These are phyloP conservation scores for Oenanthe melanoleuca DNA, from an alignment of 2,113 vertebrate species.

Conservation along the genomic window DNA sequence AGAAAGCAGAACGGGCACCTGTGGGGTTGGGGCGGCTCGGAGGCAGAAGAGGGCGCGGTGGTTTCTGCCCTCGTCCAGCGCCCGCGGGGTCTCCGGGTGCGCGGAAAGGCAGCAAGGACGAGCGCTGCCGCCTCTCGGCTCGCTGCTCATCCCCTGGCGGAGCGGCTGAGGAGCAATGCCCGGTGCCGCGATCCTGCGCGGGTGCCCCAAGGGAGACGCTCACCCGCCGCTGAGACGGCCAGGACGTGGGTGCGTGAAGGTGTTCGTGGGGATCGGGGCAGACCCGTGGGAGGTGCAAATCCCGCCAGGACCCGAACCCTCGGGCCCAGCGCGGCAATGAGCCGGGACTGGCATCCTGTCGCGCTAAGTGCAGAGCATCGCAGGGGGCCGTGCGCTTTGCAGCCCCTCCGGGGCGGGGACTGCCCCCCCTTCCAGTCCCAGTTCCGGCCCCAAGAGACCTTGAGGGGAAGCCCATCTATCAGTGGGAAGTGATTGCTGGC, in stretches of 20 bases:
- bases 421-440: background rate
- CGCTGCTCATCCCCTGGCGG: rapidly evolving
- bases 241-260: rapidly evolving
- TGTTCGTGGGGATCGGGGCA: background rate
- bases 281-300: background rate
- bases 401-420: rapidly evolving
- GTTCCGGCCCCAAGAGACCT: background rate
- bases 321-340: rapidly evolving
- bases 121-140: background rate
- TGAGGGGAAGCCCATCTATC: background rate
- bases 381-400: background rate
- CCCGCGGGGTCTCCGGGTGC: background rate
- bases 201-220: background rate
- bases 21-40: background rate
- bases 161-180: background rate
- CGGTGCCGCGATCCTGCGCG: rapidly evolving
- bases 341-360: no score
- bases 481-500: background rate
- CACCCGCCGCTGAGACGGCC: background rate
- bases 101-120: background rate
- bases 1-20: background rate
- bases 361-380: rapidly evolving
- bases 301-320: background rate
- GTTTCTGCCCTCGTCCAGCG: background rate
- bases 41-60: rapidly evolving